Conservation (phyloP, 2,113 vertebrate species). For the Limanda limanda region DNA sequence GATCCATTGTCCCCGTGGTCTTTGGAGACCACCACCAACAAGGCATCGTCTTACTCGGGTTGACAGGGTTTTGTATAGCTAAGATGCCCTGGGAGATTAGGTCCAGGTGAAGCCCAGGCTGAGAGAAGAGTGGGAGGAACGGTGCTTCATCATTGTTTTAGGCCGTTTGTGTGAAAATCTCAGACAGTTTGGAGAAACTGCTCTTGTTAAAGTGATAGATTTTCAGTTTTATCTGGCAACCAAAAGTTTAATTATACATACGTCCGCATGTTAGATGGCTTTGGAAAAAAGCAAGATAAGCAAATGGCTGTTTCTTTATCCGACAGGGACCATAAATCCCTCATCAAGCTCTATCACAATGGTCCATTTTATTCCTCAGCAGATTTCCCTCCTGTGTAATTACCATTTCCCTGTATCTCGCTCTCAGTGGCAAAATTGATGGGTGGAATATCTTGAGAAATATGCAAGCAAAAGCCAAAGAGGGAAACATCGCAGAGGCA, state of each 20-base stretch:
- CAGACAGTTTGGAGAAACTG: conserved; percentile 5
- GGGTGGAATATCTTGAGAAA: conserved; percentile 72
- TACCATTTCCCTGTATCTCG: conserved; percentile 51
- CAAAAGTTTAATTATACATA: conserved; percentile 14
- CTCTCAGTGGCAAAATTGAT: conserved; percentile 55
- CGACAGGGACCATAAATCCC: conserved; percentile 48
- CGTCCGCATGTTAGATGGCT: background rate
- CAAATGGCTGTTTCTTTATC: conserved; percentile 43
- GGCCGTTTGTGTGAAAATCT: conserved; percentile 18
- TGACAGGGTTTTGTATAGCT: conserved; percentile 70
- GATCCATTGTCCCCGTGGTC: conserved; percentile 80
- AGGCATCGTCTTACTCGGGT: conserved; percentile 80
- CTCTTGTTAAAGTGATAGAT: conserved; percentile 22
- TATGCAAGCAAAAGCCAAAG: conserved; percentile 64
- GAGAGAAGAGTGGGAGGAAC: conserved; percentile 37
- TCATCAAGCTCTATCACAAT: conserved; percentile 56
- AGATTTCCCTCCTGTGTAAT: conserved; percentile 63
- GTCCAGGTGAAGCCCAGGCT: conserved; percentile 66
- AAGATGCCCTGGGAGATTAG: conserved; percentile 74
- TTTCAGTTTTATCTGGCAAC: conserved; percentile 29
- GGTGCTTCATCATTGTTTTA: conserved; percentile 46
- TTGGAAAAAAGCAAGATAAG: conserved; percentile 41
- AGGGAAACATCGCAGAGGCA: conserved; percentile 61
- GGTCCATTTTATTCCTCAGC: conserved; percentile 55
- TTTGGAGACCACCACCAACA: conserved; percentile 78